phyloP scores from a whole-genome alignment of 2,888 invertebrate genomes.

The Spisula subtruncata region DNA sequence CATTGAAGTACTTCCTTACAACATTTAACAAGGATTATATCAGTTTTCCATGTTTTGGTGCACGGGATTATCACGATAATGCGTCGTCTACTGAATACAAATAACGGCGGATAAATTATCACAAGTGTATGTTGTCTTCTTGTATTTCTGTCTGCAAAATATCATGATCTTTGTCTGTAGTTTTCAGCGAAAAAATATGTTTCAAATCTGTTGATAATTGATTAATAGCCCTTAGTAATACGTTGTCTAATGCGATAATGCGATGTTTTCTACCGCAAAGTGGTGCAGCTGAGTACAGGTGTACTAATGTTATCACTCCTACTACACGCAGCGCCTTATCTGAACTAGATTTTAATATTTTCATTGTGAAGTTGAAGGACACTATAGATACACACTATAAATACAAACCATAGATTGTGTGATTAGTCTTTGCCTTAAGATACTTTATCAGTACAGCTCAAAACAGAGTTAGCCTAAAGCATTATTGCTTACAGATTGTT shows the following conservation, averaged over 20 bases:
- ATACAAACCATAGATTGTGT: no score
- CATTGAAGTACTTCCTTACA: no score
- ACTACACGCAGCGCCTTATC: no score
- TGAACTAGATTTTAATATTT: not conserved
- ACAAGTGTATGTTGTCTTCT: not conserved
- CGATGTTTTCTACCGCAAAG: not conserved
- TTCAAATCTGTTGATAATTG: not conserved
- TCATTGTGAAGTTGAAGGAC: not conserved
- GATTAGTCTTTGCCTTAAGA: no score
- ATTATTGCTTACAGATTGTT: no score
- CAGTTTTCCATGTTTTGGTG: no score
- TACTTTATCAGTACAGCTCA: no score
- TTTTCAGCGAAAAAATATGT: not conserved
- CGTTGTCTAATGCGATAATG: not conserved
- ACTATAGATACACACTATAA: no score
- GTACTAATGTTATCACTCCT: not conserved
- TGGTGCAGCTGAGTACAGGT: not conserved
- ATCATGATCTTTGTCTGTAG: not conserved
- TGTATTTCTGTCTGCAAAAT: not conserved
- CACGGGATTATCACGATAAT: no score
- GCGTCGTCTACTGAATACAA: no score
- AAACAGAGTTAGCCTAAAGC: no score
- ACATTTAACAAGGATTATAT: no score
- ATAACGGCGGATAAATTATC: not conserved
- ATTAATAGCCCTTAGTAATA: not conserved